These are phyloP conservation scores for Litoditis marina DNA, from an alignment of 2,888 invertebrate species.

Conservation along the genomic window DNA sequence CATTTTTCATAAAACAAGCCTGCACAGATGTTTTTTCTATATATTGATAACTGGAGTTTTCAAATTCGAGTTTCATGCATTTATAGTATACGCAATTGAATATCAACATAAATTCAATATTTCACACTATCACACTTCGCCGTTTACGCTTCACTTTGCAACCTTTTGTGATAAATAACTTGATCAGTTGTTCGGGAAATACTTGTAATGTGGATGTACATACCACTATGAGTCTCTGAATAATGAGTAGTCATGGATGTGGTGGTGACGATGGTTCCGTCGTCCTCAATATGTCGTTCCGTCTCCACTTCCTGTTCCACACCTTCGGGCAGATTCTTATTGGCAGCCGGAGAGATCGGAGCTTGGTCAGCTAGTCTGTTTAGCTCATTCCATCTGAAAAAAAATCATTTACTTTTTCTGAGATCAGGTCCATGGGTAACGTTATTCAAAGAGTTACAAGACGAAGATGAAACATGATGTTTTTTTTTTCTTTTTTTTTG, in stretches of 20 bases:
- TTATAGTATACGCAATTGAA: not conserved
- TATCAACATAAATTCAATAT: too few species aligned
- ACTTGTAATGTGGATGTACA: not conserved
- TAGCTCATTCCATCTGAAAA: constrained; percentile 39
- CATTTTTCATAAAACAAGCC: too few species aligned
- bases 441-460: not conserved
- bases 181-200: too few species aligned
- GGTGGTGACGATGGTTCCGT: constrained; percentile 45
- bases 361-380: constrained; percentile 29
- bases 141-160: too few species aligned
- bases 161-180: too few species aligned
- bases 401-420: not conserved
- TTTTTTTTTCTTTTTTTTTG: too few species aligned
- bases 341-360: constrained; percentile 1
- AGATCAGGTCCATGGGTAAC: too few species aligned
- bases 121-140: too few species aligned
- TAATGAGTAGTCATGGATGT: constrained; percentile 40
- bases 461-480: not conserved
- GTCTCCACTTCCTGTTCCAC: constrained; percentile 27
- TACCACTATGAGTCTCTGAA: constrained; percentile 20
- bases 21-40: too few species aligned
- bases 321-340: constrained; percentile 21
- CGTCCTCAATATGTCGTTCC: constrained; percentile 41
- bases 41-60: too few species aligned
- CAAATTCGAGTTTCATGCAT: not conserved